These are phyloP conservation scores for Pseudomyrmex cubaensis DNA, from an alignment of 1,140 invertebrate genomes.

Conservation along the genomic window DNA sequence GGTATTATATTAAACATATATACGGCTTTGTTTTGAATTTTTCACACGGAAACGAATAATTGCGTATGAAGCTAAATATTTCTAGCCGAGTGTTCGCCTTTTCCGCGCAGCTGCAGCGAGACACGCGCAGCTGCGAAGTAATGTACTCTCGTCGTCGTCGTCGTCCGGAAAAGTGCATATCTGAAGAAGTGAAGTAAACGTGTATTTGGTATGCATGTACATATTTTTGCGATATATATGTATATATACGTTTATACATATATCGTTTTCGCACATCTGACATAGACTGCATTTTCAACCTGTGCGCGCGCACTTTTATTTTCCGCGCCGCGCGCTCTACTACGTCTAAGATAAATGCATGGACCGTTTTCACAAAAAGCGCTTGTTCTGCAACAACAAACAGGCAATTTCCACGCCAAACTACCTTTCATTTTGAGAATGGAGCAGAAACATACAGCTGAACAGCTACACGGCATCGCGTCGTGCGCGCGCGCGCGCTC, in stretches of 20 bases:
- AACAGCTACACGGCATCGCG: neutral
- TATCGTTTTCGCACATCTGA: neutral
- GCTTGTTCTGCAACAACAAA: neutral
- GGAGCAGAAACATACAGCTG: neutral
- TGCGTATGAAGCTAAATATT: constrained; percentile 17
- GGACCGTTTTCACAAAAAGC: constrained; percentile 11
- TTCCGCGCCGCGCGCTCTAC: neutral
- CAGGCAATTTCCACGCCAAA: constrained; percentile 11
- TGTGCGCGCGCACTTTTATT: constrained; percentile 18
- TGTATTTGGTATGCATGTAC: neutral
- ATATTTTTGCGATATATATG: neutral
- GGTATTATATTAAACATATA: too few relatives aligned
- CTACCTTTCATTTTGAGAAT: neutral
- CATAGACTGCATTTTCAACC: constrained; percentile 16
- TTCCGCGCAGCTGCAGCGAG: neutral
- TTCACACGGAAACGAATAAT: neutral
- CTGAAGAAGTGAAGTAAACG: constrained; percentile 4
- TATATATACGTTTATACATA: neutral
- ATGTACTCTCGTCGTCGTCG: too few relatives aligned
- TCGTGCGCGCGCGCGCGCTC: too few relatives aligned
- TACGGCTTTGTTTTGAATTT: neutral
- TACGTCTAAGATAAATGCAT: constrained; percentile 26
- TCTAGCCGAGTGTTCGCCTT: neutral
- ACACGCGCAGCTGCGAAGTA: neutral
- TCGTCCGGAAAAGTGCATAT: neutral